Conservation (phyloP, 1,140 invertebrate genomes). For the Nephila pilipes region DNA sequence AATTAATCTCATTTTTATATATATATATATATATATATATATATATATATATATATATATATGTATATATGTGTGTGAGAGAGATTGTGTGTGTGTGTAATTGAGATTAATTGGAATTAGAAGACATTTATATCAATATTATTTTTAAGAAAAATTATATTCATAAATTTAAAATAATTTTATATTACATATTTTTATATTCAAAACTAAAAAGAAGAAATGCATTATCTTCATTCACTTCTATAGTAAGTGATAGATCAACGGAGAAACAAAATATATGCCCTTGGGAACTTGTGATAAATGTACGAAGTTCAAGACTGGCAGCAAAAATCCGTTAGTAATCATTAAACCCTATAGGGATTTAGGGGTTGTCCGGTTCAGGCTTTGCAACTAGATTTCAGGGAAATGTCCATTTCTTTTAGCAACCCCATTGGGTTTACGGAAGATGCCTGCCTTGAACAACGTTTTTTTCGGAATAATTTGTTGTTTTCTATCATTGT, state of each 20-base stretch:
- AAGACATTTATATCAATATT: no score
- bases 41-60: no score
- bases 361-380: slow-evolving; percentile 5
- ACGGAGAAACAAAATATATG: slow-evolving; percentile 26
- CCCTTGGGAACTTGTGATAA: not conserved
- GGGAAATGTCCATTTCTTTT: slow-evolving; percentile 41
- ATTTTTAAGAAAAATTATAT: no score
- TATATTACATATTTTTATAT: no score
- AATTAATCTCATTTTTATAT: no score
- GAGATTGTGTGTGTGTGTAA: no score
- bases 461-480: no score
- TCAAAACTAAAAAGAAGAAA: not conserved
- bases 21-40: no score
- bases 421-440: not conserved
- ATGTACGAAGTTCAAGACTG: not conserved
- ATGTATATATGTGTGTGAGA: no score
- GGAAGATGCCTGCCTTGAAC: not conserved
- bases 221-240: not conserved
- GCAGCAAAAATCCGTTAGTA: slow-evolving; percentile 46
- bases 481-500: no score
- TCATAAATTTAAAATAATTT: no score
- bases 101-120: no score
- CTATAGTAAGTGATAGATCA: slow-evolving; percentile 2
- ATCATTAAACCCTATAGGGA: slow-evolving; percentile 48
- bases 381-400: slow-evolving; percentile 30